Conservation (phyloP, 1,140 invertebrate species). For the Sinonovacula constricta region DNA sequence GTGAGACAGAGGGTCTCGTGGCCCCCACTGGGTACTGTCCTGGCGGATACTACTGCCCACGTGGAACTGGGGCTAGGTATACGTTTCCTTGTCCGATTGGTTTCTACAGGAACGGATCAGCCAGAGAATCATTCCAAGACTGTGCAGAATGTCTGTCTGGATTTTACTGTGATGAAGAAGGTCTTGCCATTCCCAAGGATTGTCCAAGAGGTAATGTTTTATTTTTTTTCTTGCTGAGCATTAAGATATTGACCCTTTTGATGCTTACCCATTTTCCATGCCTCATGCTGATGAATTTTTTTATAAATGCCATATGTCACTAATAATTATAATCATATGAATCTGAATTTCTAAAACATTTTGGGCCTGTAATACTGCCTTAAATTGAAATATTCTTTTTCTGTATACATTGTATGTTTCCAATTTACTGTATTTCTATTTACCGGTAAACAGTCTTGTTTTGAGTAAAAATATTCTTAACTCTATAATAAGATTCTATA, state of each 20-base stretch:
- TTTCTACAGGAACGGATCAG: slow-evolving; percentile 75
- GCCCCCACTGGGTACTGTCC: slow-evolving; percentile 64
- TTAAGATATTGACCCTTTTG: background rate
- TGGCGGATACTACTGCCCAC: slow-evolving; percentile 72
- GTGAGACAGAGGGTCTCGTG: slow-evolving; percentile 61
- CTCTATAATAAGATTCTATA: too few relatives aligned
- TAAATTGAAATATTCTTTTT: too few relatives aligned
- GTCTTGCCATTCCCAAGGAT: slow-evolving; percentile 70
- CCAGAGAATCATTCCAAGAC: slow-evolving; percentile 75
- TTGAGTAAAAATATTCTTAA: too few relatives aligned
- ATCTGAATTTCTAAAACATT: too few relatives aligned
- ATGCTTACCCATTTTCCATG: too few relatives aligned
- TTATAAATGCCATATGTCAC: too few relatives aligned
- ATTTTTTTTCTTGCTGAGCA: background rate
- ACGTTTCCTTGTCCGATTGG: slow-evolving; percentile 74
- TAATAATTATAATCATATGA: background rate
- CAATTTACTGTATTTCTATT: too few relatives aligned
- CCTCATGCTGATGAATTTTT: too few relatives aligned
- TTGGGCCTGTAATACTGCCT: too few relatives aligned
- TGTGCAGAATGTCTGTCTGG: slow-evolving; percentile 76
- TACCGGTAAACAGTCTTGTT: too few relatives aligned
- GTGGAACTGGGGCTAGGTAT: slow-evolving; percentile 64
- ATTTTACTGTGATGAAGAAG: slow-evolving; percentile 73
- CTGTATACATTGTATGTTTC: too few relatives aligned
- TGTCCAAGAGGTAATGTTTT: slow-evolving; percentile 61